Evolutionary conservation across 2,888 invertebrate species (phyloP), one percentile per base, ranked within the genome.

Genomic region (Temnothorax ravouxi): DNA sequence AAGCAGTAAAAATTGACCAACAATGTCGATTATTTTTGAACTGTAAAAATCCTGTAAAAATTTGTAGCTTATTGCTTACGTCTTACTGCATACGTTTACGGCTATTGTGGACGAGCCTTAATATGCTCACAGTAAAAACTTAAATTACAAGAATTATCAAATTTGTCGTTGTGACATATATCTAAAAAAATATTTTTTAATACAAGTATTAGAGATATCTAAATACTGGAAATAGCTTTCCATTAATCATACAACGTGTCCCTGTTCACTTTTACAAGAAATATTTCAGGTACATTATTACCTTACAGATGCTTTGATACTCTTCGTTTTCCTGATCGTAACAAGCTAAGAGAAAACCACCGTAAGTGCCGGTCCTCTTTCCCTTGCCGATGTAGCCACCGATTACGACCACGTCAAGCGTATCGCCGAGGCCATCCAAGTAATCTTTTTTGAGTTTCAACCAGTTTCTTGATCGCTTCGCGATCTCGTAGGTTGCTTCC

Each of bases 371-470:
- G 0, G 99, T 97, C 66, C 99, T 96, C 95, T 98, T 98, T 21
- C 99, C 99, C 91, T 97, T 97, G 0, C 99, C 99, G 76, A 96
- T 95, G 95, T 98, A 99, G 0, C 98, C 99, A 74, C 99, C 99
- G 86, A 99, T 97, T 0, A 99, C 99, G 0, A 99, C 99, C 67
- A 98, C 96, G 95, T 99, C 99, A 52, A 99, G 95, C 0, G 99
- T 99, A 95, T 99, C 99, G 0, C 79, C 34, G 41, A 41, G 9
- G 54, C 99, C 99, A 44, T 99, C 98, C 88, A 99, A 95, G 95
- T 99, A 99, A 96, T 99, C 99, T 94, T 99, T 99, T 95, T 99
- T 99, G 81, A 99, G 95, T 96, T 99, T 99, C 54, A 99, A 95
- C 99, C 99, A 99, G 95, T 99, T 99, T 88, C 97, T 96, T 0